Evolutionary conservation across 35 echinoderm and acorn worm genomes (phyloP).

Genomic region (Lytechinus pictus): DNA sequence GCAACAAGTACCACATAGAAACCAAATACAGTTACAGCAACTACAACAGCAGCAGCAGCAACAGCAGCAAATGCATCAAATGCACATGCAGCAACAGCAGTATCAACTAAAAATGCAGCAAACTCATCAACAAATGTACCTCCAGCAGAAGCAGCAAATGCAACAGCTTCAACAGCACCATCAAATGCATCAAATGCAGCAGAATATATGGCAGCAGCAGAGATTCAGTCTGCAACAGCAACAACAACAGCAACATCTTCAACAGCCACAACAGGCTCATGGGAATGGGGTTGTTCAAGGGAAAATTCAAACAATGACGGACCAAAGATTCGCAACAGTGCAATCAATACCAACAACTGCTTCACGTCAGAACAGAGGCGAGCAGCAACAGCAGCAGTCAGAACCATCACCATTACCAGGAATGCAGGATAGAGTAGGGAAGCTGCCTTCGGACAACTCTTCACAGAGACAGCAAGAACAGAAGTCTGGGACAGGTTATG

Average conservation of each 20-base stretch:
- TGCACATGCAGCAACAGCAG: conserved; percentile 5
- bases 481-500: conserved; percentile 17
- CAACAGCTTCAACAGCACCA: conserved; percentile 43
- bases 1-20: conserved; percentile 54
- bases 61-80: conserved; percentile 31
- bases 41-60: conserved; percentile 36
- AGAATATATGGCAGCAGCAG: conserved; percentile 44
- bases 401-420: conserved; percentile 38
- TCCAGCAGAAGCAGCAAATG: conserved; percentile 43
- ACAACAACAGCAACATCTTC: background rate
- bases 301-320: background rate
- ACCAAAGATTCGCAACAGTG: conserved; percentile 41
- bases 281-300: conserved; percentile 41
- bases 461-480: conserved; percentile 12
- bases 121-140: conserved; percentile 33
- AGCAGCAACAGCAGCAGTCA: background rate
- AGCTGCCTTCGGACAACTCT: background rate
- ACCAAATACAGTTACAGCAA: conserved; percentile 43
- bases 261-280: conserved; percentile 29
- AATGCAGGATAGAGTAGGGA: conserved; percentile 36
- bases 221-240: conserved; percentile 42
- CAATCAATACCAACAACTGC: conserved; percentile 40
- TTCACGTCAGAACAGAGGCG: background rate
- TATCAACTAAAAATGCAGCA: conserved; percentile 27
- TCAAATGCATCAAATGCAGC: conserved; percentile 48